phyloP scores from a whole-genome alignment of 2,113 vertebrate genomes.

The Urocolius indicus region DNA sequence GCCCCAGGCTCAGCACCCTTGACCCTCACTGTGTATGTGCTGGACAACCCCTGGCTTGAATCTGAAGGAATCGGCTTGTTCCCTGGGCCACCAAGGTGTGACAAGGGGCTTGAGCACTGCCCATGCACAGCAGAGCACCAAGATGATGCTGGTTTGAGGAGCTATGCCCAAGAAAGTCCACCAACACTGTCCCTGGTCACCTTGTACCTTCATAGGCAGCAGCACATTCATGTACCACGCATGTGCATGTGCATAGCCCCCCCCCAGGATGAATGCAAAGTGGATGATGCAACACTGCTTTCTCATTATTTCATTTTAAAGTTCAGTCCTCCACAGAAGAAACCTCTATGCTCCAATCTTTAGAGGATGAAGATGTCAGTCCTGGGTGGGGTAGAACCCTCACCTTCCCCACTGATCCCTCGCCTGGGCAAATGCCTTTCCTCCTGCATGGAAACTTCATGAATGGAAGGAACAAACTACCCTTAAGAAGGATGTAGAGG shows the following conservation, averaged over 20 bases:
- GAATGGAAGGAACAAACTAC: not conserved
- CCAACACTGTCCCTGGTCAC: not conserved
- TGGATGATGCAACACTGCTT: not conserved
- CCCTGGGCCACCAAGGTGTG: not conserved
- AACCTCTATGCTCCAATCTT: not conserved
- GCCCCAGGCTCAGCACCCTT: not conserved
- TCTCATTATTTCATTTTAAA: not conserved
- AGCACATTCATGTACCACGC: not conserved
- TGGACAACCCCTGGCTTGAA: not conserved
- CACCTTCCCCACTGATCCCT: not conserved
- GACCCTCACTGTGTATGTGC: not conserved
- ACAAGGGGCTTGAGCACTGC: not conserved
- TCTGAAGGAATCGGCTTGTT: not conserved
- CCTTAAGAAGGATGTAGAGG: not conserved
- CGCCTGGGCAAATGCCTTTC: not conserved
- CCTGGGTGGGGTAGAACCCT: not conserved
- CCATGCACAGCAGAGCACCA: not conserved
- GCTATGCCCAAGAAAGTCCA: not conserved
- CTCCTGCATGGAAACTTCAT: not conserved
- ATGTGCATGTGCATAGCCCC: fast-evolving
- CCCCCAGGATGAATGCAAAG: not conserved
- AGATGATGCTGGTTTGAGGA: not conserved
- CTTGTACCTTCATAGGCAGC: not conserved
- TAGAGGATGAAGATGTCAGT: not conserved
- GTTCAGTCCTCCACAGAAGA: not conserved